These are phyloP conservation scores for Sitta europaea DNA, from an alignment of 2,113 vertebrate genomes.

Conservation along the genomic window DNA sequence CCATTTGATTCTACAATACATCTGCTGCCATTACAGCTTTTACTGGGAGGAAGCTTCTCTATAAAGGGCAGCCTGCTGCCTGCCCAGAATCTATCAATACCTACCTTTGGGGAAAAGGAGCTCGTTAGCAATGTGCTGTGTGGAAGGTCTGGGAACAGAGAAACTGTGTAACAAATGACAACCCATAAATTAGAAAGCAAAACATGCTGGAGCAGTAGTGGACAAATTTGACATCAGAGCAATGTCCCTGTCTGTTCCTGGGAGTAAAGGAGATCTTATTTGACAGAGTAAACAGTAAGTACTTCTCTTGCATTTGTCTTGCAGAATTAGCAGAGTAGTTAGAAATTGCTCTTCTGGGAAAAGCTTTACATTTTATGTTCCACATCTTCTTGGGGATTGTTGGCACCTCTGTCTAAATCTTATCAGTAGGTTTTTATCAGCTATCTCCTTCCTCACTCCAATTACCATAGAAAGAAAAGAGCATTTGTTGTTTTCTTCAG, in stretches of 20 bases:
- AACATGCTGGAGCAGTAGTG: neutral
- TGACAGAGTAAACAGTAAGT: neutral
- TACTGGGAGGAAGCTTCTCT: neutral
- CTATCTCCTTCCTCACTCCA: neutral
- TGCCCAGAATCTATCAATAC: neutral
- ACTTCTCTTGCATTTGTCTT: neutral
- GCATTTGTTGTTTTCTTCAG: neutral
- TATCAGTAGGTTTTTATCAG: constrained; percentile 32
- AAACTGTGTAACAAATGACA: neutral
- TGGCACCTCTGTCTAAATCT: constrained; percentile 23
- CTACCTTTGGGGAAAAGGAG: neutral
- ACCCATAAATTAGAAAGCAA: neutral
- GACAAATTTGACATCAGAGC: neutral
- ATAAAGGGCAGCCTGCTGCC: neutral
- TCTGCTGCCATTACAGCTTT: neutral
- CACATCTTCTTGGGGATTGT: constrained; percentile 16
- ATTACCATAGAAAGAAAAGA: constrained; percentile 32
- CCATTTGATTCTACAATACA: constrained; percentile 2
- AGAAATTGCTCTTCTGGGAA: constrained; percentile 45
- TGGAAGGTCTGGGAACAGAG: neutral
- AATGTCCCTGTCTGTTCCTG: neutral
- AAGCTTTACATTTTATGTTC: constrained; percentile 45
- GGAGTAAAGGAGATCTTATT: neutral
- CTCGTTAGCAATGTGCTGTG: neutral
- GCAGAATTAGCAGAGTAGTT: constrained; percentile 27